Evolutionary conservation across 2,797 vertebrate genomes (phyloP), one percentile per base, ranked within the genome.

Genomic region (Schizothorax lantsangensis): DNA sequence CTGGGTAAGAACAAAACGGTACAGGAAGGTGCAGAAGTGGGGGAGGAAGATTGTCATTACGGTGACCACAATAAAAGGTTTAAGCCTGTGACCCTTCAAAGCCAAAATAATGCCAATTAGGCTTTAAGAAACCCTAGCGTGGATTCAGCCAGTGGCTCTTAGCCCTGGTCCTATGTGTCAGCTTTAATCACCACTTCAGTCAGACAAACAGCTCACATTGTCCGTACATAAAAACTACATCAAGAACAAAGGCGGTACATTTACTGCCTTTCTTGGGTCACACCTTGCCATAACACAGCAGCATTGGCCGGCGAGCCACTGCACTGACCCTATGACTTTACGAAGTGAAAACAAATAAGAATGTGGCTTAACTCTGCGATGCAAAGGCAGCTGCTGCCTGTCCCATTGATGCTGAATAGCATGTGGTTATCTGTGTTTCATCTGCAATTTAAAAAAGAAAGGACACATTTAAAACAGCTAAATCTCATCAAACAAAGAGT

Each of bases 31-130:
- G 52, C 66, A 79, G 45, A 83, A 82, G 49, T 12, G 83, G 71
- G 79, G 85, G 83, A 23, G 85, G 87, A 83, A 47, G 64, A 81
- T 87, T 88, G 87, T 81, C 88, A 89, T 88, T 84, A 90, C 71
- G 47, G 66, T 84, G 72, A 81, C 38, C 75, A 90, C 88, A 89
- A 90, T 88, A 88, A 88, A 90, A 86, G 79, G 83, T 88, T 82
- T 75, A 84, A 86, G 80, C 77, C 88, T 52, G 45, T 84, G 87
- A 77, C 83, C 84, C 88, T 86, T 88, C 85, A 90, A 89, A 89
- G 87, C 64, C 83, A 84, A 88, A 88, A 87, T 88, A 90, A 90
- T 88, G 83, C 64, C 83, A 81, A 87, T 89, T 88, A 87, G 78
- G 75, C 68, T 85, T 88, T 81, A 89, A 89, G 82, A 89, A 85